Base-by-base conservation (phyloP, 2,113 vertebrate species). In the Pteruthius melanotis region DNA sequence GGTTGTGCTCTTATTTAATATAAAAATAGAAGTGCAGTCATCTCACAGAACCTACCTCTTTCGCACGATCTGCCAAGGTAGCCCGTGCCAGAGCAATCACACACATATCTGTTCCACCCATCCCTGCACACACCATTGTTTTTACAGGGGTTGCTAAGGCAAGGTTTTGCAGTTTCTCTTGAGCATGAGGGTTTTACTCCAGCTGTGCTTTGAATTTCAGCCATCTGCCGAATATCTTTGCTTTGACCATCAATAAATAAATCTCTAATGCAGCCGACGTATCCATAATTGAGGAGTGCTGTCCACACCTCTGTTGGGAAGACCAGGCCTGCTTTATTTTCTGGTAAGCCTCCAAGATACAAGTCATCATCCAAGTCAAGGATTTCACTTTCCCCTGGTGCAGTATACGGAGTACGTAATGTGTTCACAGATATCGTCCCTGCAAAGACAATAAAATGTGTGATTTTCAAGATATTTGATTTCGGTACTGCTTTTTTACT, bases 271-370 rank as follows among this genome's bases (percentile, higher is more conserved):
- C 99, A 99, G 97, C 99, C 99, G n/a, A 99, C 99, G 0, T 99
- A 99, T 95, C 99, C 99, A 1, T 99, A 99, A 98, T 99, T 99
- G 77, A 99, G 99, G 90, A 99, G 98, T 7, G 99, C 99, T 44
- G 99, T 99, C 99, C 99, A 99, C 95, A 99, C 99, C 95, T 99
- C 99, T 1, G 99, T 99, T 91, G 99, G 99, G 95, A 99, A 99
- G 72, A 99, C 97, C 13, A 99, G 97, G 61, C 99, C 99, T 65
- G 98, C 98, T 97, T 99, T 99, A 85, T 99, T 99, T 97, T 99
- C 99, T 22, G 99, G 99, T 83, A 99, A 97, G 56, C 99, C 99
- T 66, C 99, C 99, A 33, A 99, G 98, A 95, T 99, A 99, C 47
- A 99, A 95, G 94, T 99, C 99, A 94, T 99, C 99, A 85, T 99